Evolutionary conservation across 2,113 vertebrate species (phyloP).

Genomic region (Chamaea fasciata): DNA sequence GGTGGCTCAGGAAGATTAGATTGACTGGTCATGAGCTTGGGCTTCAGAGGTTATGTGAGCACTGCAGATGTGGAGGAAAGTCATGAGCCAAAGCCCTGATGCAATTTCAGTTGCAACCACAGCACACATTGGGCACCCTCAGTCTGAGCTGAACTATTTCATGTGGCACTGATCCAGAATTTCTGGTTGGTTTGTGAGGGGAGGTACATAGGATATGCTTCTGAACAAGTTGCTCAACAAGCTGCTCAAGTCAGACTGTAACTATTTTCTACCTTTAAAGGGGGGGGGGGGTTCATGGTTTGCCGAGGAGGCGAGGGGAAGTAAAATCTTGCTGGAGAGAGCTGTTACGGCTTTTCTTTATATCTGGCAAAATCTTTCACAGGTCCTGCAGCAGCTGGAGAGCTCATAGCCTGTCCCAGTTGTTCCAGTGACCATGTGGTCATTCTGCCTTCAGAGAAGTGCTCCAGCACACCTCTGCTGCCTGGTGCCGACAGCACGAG

Average conservation of each 20-base stretch:
- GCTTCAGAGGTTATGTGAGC: neutral
- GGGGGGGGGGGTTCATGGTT: neutral
- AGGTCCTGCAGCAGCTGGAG: neutral
- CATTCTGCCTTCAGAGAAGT: slow-evolving; percentile 70
- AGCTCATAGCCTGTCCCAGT: slow-evolving; percentile 74
- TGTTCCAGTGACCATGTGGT: slow-evolving; percentile 91
- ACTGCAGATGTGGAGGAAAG: neutral
- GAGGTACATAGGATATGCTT: neutral
- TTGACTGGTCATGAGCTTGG: neutral
- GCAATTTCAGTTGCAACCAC: neutral
- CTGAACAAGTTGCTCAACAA: neutral
- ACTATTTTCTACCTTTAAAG: neutral
- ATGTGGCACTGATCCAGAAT: neutral
- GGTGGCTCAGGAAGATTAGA: neutral
- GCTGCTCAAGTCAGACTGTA: neutral
- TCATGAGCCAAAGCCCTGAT: neutral
- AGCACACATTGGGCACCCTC: neutral
- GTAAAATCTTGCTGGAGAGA: neutral
- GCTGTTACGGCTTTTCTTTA: neutral
- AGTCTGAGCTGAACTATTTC: neutral
- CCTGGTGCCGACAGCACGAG: neutral
- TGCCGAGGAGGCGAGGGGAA: neutral
- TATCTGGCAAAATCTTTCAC: neutral
- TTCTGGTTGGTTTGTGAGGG: neutral
- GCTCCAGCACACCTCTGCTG: slow-evolving; percentile 67